Base-by-base conservation (phyloP, 2,888 invertebrate genomes). In the Amblyjoppa fuscipennis region DNA sequence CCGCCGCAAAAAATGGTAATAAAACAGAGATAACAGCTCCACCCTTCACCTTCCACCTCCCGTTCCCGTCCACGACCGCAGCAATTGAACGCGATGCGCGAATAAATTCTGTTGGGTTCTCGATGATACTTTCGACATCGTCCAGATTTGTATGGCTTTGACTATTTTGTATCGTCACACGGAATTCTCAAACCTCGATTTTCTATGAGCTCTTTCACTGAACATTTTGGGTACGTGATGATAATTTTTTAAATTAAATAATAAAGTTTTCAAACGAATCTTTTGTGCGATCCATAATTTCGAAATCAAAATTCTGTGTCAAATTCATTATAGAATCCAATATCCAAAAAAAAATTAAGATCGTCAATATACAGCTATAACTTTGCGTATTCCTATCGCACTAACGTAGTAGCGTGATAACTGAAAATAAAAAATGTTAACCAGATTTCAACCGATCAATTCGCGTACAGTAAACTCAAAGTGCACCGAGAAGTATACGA, bases 1-100 rank as follows among this genome's bases (percentile, higher is more conserved):
- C 71, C 68, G 61, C 74, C 73, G 73, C 69, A 80, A 80, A 71
- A 51, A 74, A 49, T 28, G 2, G 64, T 31, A 59, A 53, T 45
- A 68, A 77, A 77, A 56, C 61, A 51, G 61, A 41, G 41, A 66
- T 41, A 51, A 71, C 53, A 76, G 41, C 45, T 41, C 41, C 5
- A 41, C 41, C 34, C 34, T 34, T 34, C 2, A 9, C 41, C 41
- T 7, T 9, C 45, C 45, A 3, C 45, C 45, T 3, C 45, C 16
- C 4, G 4, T 3, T 4, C 3, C 41, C 41, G 2, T 11, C 34
- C 11, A 41, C 9, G 9, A 41, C 3, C 41, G 11, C 6, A n/a
- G 34, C 38, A n/a, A 77, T 7, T 53, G 51, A 28, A 16, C 13
- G 41, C 20, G 20, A 13, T 4, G 61, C 16, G 51, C 13, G 53